Evolutionary conservation across 2,888 invertebrate genomes (phyloP).

Genomic region (Itoplectis maculator): DNA sequence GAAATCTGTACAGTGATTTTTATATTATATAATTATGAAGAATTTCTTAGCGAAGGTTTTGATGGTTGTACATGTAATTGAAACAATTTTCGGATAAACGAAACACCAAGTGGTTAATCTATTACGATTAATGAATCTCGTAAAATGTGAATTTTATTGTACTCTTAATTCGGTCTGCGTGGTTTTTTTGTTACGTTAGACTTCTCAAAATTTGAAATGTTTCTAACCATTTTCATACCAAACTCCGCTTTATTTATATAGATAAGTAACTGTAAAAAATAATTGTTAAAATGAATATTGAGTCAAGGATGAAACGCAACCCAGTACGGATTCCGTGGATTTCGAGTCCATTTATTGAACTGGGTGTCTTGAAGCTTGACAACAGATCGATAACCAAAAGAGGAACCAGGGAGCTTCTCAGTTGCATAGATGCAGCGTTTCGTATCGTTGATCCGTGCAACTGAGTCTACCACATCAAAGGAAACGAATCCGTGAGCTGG

Average conservation of each 20-base stretch:
- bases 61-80: slow-evolving; percentile 7
- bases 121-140: not conserved
- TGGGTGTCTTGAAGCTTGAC: not conserved
- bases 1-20: not conserved
- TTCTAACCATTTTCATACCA: not conserved
- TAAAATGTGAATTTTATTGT: not conserved
- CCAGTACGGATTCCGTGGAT: not conserved
- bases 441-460: no score
- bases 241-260: slow-evolving; percentile 8
- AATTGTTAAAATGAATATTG: not conserved
- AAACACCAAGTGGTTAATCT: not conserved
- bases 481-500: slow-evolving; percentile 7
- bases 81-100: slow-evolving; percentile 3
- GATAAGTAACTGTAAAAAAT: slow-evolving; percentile 13
- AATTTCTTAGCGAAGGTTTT: not conserved
- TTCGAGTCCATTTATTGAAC: not conserved
- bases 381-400: not conserved
- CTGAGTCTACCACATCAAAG: not conserved
- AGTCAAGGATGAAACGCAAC: not conserved
- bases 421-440: no score
- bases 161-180: not conserved
- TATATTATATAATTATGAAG: not conserved
- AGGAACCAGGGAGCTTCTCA: not conserved
- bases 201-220: not conserved
- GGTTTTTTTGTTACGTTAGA: not conserved